Evolutionary conservation across 1,140 invertebrate species (phyloP), one percentile per base, ranked within the genome.

Genomic region (Rhopalosiphum maidis): DNA sequence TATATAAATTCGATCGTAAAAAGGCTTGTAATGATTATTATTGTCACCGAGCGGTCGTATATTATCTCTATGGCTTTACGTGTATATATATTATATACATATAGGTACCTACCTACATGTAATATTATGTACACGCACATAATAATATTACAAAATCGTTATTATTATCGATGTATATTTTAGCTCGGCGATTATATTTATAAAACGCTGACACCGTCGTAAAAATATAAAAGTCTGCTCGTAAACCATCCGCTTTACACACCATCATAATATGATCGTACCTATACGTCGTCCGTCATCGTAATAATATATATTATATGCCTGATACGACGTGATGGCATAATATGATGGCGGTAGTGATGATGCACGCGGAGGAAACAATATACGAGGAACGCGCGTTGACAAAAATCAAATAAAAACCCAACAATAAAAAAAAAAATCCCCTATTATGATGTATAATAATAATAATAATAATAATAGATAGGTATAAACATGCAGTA

Each of bases 1-100:
- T 37, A 90, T 22, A 55, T 37, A 41, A 1, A 30, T 55, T 55
- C 37, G 88, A 55, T 90, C 88, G 88, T 90, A 90, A 90, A 90
- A 90, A 90, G 18, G 51, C 88, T 90, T 60, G 88, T 90, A 90
- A 90, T 55, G 88, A 90, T 90, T 90, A 90, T 90, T 90, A 90
- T 60, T 90, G 54, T 90, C 88, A 37, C 51, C 37, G 35, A 77
- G 30, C 54, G 88, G 51, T 60, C 25, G 37, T 90, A 90, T 60
- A 30, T 51, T 41, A 48, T 46, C 30, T 9, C 4, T 60, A 37
- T 25, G 30, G 25, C 46, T 46, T 87, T 87, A n/a, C 60, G 60
- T 77, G 48, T 21, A 51, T 51, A 18, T 51, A 51, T 51, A 21
- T 46, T 46, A 46, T 51, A 51, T 51, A 48, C 48, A 48, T 11